Percentiles rank a stretch among this genome's conserved stretches.
phyloP scores from a whole-genome alignment of 2,888 invertebrate species.

The Tetrapedia diversipes region DNA sequence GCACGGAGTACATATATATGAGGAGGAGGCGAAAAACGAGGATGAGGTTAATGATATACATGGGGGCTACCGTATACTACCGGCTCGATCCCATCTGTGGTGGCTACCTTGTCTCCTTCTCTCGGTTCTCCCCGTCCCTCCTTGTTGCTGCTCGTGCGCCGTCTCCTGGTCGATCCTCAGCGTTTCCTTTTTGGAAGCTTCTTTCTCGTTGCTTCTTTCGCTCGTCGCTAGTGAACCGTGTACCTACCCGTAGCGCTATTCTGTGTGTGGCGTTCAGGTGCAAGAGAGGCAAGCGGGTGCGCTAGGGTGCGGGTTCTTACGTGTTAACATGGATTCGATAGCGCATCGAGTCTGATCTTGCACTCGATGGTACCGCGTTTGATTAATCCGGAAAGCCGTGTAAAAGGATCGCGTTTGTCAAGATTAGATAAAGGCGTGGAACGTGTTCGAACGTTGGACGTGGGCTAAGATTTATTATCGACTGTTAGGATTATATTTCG shows the following conservation, averaged over 20 bases:
- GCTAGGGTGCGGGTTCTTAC: conserved; percentile 12
- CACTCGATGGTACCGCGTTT: conserved; percentile 34
- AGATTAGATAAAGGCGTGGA: conserved; percentile 17
- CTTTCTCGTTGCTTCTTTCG: conserved; percentile 42
- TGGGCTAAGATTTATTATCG: conserved; percentile 11
- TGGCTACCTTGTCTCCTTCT: conserved; percentile 66
- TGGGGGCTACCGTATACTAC: conserved; percentile 77
- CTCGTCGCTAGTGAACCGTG: conserved; percentile 60
- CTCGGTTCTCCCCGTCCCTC: conserved; percentile 22
- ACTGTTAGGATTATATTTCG: conserved; percentile 1
- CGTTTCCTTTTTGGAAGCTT: conserved; percentile 22
- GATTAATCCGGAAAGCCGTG: conserved; percentile 14
- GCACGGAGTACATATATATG: conserved; percentile 54
- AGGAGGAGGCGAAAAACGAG: conserved; percentile 77
- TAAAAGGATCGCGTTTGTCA: conserved; percentile 26
- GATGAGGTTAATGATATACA: conserved; percentile 82
- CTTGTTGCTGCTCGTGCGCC: background rate
- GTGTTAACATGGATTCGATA: conserved; percentile 36
- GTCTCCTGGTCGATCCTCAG: background rate
- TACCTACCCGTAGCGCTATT: conserved; percentile 22
- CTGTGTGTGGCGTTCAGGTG: conserved; percentile 25
- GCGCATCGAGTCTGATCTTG: conserved; percentile 29
- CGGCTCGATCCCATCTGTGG: conserved; percentile 77
- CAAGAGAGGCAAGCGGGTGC: too few relatives aligned
- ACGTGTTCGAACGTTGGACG: conserved; percentile 11